A percentile compares a stretch with the other conserved stretches of the same genome.
These are phyloP conservation scores for Hermaeophaga mercurialis DNA, from an alignment of 2,888 invertebrate genomes.

Conservation along the genomic window DNA sequence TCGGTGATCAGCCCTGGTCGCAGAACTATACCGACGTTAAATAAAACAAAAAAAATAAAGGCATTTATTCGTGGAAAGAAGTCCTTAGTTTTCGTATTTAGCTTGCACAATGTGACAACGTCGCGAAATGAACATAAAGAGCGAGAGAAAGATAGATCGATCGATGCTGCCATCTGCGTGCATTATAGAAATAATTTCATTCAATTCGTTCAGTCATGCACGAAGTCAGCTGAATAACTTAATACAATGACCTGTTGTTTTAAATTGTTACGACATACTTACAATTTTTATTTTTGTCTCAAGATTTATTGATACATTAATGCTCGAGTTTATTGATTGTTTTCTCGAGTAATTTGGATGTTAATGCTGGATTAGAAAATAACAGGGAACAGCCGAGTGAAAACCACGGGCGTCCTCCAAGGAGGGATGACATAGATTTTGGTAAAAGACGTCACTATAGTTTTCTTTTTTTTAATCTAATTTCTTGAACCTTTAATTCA, in stretches of 20 bases:
- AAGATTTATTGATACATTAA: constrained; percentile 8
- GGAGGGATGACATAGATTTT: too few species aligned
- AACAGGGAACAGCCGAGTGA: too few species aligned
- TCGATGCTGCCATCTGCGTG: constrained; percentile 35
- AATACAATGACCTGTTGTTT: constrained; percentile 37
- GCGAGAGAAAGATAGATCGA: constrained; percentile 9
- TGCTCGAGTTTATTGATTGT: not conserved
- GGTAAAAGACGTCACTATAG: too few species aligned
- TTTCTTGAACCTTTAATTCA: too few species aligned
- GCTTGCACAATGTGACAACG: constrained; percentile 9
- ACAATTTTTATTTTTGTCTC: constrained; percentile 21
- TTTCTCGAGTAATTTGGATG: not conserved
- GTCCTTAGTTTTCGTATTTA: not conserved
- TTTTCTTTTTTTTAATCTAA: too few species aligned
- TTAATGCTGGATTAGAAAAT: not conserved
- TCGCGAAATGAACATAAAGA: constrained; percentile 6
- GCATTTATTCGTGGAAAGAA: too few species aligned
- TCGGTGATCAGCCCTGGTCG: too few species aligned
- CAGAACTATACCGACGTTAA: too few species aligned
- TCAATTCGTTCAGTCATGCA: constrained; percentile 36
- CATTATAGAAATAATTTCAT: constrained; percentile 29
- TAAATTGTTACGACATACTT: constrained; percentile 35
- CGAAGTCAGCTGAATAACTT: constrained; percentile 33
- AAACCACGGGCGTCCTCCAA: too few species aligned
- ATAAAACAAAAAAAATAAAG: too few species aligned